Evolutionary conservation across 2,113 vertebrate genomes (phyloP).

Genomic region (Climacteris rufus): DNA sequence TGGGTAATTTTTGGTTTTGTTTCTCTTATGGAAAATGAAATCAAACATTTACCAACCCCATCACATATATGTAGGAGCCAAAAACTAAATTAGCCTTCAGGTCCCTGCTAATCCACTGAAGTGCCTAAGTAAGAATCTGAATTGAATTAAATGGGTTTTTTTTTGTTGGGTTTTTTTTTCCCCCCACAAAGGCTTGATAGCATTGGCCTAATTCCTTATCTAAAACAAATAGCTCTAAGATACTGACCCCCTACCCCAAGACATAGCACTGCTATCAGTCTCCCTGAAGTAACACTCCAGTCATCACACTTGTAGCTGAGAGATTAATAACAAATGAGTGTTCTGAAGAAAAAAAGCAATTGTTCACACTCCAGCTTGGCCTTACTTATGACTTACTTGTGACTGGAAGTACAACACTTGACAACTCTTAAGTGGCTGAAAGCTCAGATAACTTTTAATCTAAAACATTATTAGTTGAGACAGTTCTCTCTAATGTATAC

Average conservation of each 20-base stretch:
- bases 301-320: conserved; percentile 2
- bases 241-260: not conserved
- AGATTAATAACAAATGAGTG: not conserved
- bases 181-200: not conserved
- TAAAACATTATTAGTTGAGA: not conserved
- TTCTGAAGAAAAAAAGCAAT: not conserved
- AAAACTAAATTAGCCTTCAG: not conserved
- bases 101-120: not conserved
- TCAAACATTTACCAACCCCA: not conserved
- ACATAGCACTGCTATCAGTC: not conserved
- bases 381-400: not conserved
- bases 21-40: not conserved
- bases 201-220: not conserved
- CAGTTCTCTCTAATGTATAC: not conserved
- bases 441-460: not conserved
- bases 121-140: not conserved
- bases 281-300: conserved; percentile 11
- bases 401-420: not conserved
- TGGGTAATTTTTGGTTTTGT: not conserved
- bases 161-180: not conserved
- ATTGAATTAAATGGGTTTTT: not conserved
- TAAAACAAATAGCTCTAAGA: conserved; percentile 11
- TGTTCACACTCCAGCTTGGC: not conserved
- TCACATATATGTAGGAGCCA: not conserved
- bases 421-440: not conserved